These are phyloP conservation scores for Sinocyclocheilus anophthalmus DNA, from an alignment of 2,113 vertebrate species.

Conservation along the genomic window DNA sequence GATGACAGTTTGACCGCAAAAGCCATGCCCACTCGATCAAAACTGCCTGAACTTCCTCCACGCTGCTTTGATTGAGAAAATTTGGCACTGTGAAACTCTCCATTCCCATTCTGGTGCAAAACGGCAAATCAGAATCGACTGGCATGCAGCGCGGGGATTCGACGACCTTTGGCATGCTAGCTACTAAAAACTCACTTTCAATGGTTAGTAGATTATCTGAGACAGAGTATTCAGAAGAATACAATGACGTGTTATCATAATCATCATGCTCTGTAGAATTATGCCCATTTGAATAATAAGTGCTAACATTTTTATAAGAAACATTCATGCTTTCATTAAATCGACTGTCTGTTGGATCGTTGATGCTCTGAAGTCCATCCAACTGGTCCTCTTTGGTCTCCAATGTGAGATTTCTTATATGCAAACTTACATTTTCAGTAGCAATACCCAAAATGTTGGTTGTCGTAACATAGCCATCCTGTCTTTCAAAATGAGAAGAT, in stretches of 20 bases:
- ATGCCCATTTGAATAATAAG: slow-evolving; percentile 43
- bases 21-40: slow-evolving; percentile 83
- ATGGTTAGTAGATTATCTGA: slow-evolving; percentile 64
- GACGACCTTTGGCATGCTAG: slow-evolving; percentile 40
- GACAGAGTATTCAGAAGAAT: slow-evolving; percentile 58
- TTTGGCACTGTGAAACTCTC: slow-evolving; percentile 79
- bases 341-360: slow-evolving; percentile 40
- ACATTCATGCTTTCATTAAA: slow-evolving; percentile 50
- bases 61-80: slow-evolving; percentile 77
- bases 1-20: slow-evolving; percentile 83
- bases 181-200: slow-evolving; percentile 43
- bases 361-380: slow-evolving; percentile 33
- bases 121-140: slow-evolving; percentile 67
- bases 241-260: slow-evolving; percentile 57
- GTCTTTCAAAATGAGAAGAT: slow-evolving; percentile 37
- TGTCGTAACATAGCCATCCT: slow-evolving; percentile 32
- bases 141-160: slow-evolving; percentile 75
- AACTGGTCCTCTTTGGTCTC: slow-evolving; percentile 50
- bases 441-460: neutral
- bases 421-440: slow-evolving; percentile 18
- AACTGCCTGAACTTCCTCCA: slow-evolving; percentile 74
- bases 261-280: slow-evolving; percentile 62
- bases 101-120: slow-evolving; percentile 78
- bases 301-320: neutral
- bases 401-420: slow-evolving; percentile 20